Evolutionary conservation across 1,140 invertebrate genomes (phyloP), one percentile per base, ranked within the genome.

Genomic region (Meloidogyne exigua): DNA sequence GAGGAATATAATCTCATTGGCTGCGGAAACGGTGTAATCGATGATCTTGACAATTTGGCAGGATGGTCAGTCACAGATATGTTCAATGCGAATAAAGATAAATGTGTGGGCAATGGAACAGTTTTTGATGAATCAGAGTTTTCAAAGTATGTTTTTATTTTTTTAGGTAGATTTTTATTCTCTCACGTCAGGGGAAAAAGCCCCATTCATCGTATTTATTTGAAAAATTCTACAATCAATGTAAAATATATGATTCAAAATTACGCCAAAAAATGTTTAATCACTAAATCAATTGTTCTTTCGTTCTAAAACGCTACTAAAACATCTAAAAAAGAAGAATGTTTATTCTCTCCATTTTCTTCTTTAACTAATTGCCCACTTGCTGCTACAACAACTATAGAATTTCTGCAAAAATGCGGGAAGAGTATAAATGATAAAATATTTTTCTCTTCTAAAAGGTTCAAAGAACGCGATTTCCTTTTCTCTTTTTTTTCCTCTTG

Each of bases 41-140:
- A 57, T n/a, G 49, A 57, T n/a, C 49, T 57, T n/a, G 49, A 57
- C 13, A 57, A n/a, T n/a, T 1, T 68, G 66, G 57, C 39, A 28
- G 72, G 72, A 26, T 73, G 72, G 72, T 42, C 39, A 13, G 72
- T 65, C n/a, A 39, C 62, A 25, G 57, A 42, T 25, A 73, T 73
- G 72, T 73, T 73, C 57, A 21, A 73, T n/a, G 57, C 57, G 23
- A 73, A 73, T 39, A 64, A 65, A 64, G 72, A 73, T 21, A 73
- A 73, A 65, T 62, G 62, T 25, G 42, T 73, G 7, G 72, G 72
- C 9, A 73, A 73, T 26, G 62, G 57, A 3, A 73, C 72, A 12
- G 49, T 57, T 7, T 73, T 62, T 65, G 72, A 73, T 13, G 44
- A 57, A 65, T 64, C 72, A 13, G 39, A 64, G 65, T 73, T 64